A percentile compares a stretch with the other conserved stretches of the same genome.
Evolutionary conservation across 2,113 vertebrate species (phyloP).

Genomic region (Hypocryptadius cinnamomeus): DNA sequence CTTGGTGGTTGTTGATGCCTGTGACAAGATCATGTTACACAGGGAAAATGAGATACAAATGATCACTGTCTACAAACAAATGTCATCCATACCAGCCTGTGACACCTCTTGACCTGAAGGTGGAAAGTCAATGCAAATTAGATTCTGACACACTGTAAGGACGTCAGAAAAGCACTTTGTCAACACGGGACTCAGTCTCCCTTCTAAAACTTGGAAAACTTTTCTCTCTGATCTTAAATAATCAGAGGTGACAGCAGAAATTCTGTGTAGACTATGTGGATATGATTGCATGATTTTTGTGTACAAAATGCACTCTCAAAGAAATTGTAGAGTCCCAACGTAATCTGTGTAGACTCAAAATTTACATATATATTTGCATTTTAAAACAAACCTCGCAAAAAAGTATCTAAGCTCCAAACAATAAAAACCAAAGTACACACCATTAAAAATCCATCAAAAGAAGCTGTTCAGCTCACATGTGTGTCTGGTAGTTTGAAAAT

Average conservation of each 20-base stretch:
- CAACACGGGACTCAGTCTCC: neutral
- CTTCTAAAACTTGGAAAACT: neutral
- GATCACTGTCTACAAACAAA: neutral
- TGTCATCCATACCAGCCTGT: neutral
- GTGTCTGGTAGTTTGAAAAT: slow-evolving; percentile 52
- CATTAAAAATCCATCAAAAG: slow-evolving; percentile 66
- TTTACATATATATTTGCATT: slow-evolving; percentile 64
- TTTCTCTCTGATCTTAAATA: neutral
- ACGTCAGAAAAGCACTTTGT: neutral
- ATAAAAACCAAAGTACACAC: slow-evolving; percentile 54
- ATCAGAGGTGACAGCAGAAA: neutral
- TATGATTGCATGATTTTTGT: slow-evolving; percentile 8
- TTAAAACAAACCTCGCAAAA: slow-evolving; percentile 62
- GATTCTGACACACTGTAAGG: neutral
- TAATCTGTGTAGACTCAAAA: slow-evolving; percentile 39
- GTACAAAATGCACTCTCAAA: neutral
- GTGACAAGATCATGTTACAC: neutral
- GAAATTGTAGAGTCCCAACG: slow-evolving; percentile 13
- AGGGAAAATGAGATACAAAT: neutral
- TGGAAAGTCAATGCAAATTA: neutral
- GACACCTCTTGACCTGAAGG: neutral
- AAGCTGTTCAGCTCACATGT: slow-evolving; percentile 50
- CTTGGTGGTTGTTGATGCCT: neutral
- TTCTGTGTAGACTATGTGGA: neutral
- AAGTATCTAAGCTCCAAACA: slow-evolving; percentile 60